These are phyloP conservation scores for Meiosimyza platycephala DNA, from an alignment of 2,888 invertebrate genomes.

Conservation along the genomic window DNA sequence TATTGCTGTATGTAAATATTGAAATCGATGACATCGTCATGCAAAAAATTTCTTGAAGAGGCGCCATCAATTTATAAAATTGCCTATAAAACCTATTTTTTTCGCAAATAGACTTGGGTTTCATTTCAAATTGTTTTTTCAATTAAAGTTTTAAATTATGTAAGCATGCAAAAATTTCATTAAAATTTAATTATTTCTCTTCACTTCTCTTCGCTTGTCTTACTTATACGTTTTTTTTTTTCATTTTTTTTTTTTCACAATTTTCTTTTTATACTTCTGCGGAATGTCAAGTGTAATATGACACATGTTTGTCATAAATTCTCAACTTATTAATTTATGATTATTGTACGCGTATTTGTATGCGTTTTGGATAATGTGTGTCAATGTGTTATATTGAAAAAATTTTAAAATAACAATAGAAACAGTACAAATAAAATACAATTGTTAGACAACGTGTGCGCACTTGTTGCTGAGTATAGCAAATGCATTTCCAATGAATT, in stretches of 20 bases:
- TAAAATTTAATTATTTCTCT: slow-evolving; percentile 10
- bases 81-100: slow-evolving; percentile 10
- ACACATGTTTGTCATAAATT: slow-evolving; percentile 10
- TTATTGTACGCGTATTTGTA: not conserved
- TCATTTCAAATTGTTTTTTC: no score
- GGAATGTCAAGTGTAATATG: slow-evolving; percentile 32
- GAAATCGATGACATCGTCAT: slow-evolving; percentile 29
- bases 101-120: not conserved
- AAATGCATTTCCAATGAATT: no score
- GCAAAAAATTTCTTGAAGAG: slow-evolving; percentile 19
- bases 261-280: not conserved
- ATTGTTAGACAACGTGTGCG: no score
- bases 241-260: no score
- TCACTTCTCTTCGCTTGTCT: not conserved
- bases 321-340: no score
- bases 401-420: no score
- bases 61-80: slow-evolving; percentile 24
- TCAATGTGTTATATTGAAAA: no score
- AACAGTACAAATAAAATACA: no score
- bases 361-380: not conserved
- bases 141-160: slow-evolving; percentile 4
- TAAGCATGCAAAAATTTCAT: slow-evolving; percentile 29
- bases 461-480: no score
- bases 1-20: not conserved
- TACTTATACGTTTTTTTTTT: no score